Conservation (phyloP, 1,140 invertebrate genomes). For the Triops longicaudatus region DNA sequence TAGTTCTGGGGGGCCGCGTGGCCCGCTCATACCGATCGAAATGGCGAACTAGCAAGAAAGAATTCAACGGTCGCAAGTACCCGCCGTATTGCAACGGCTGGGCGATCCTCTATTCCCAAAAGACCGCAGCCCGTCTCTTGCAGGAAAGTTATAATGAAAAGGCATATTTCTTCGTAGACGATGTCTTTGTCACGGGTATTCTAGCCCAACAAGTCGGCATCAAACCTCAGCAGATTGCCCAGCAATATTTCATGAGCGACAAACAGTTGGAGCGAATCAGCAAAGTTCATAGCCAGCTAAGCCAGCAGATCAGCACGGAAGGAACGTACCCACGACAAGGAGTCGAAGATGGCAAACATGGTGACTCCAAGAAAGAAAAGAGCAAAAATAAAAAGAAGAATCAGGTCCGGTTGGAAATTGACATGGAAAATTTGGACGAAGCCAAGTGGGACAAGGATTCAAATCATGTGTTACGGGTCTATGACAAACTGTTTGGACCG, state of each 20-base stretch:
- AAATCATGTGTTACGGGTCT: background rate
- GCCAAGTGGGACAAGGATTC: background rate
- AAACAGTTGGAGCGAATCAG: background rate
- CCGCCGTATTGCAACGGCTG: constrained; percentile 22
- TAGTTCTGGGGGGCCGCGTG: background rate
- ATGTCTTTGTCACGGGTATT: constrained; percentile 19
- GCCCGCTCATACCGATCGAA: constrained; percentile 22
- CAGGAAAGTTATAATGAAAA: background rate
- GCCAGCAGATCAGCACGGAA: background rate
- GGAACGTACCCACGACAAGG: background rate
- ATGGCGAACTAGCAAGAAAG: background rate
- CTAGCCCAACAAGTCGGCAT: constrained; percentile 11
- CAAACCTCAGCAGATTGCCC: background rate
- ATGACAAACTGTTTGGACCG: background rate
- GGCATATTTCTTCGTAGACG: constrained; percentile 18
- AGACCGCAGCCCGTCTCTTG: background rate
- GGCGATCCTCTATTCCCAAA: constrained; percentile 9
- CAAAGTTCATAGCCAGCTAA: background rate
- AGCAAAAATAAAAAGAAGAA: background rate
- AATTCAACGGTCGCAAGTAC: constrained; percentile 16
- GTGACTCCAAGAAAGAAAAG: background rate
- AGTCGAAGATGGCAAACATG: background rate
- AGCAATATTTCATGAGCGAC: background rate
- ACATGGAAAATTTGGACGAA: background rate
- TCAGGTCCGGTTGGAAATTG: background rate